phyloP scores from a whole-genome alignment of 2,888 invertebrate genomes.

The Oscheius sp. region DNA sequence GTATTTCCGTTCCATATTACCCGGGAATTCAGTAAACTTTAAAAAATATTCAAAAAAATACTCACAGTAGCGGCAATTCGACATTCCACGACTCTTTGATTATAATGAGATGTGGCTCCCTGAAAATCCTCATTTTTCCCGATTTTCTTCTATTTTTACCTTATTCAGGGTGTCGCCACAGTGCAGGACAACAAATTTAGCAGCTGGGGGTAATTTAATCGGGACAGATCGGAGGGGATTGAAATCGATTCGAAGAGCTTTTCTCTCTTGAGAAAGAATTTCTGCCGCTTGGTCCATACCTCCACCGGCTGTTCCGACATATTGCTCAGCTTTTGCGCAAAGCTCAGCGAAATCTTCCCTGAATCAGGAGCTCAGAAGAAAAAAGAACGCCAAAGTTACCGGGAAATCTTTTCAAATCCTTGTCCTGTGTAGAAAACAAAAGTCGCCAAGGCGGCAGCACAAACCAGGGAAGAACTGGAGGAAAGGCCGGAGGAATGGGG shows the following conservation, averaged over 20 bases:
- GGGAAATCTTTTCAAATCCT: constrained; percentile 50
- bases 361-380: not conserved
- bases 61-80: constrained; percentile 86
- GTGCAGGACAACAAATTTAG: constrained; percentile 92
- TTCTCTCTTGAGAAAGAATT: constrained; percentile 76
- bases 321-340: constrained; percentile 89
- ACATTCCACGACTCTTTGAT: constrained; percentile 93
- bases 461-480: constrained; percentile 95
- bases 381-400: constrained; percentile 18
- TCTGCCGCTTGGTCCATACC: constrained; percentile 99
- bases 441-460: constrained; percentile 87
- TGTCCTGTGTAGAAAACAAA: constrained; percentile 78
- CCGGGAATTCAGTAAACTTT: too few species aligned
- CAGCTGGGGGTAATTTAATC: constrained; percentile 85
- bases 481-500: constrained; percentile 94
- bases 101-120: constrained; percentile 85
- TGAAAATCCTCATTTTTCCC: too few species aligned
- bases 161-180: constrained; percentile 83
- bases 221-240: constrained; percentile 84
- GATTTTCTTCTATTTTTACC: too few species aligned
- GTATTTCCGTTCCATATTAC: too few species aligned
- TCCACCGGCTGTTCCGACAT: constrained; percentile 96
- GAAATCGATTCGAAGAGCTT: constrained; percentile 82
- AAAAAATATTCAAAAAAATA: too few species aligned
- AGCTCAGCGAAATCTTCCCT: constrained; percentile 81